A percentile compares a stretch with the other conserved stretches of the same genome.
These are phyloP conservation scores for Paratrypauchen microcephalus DNA, from an alignment of 2,797 vertebrate genomes.

Conservation along the genomic window DNA sequence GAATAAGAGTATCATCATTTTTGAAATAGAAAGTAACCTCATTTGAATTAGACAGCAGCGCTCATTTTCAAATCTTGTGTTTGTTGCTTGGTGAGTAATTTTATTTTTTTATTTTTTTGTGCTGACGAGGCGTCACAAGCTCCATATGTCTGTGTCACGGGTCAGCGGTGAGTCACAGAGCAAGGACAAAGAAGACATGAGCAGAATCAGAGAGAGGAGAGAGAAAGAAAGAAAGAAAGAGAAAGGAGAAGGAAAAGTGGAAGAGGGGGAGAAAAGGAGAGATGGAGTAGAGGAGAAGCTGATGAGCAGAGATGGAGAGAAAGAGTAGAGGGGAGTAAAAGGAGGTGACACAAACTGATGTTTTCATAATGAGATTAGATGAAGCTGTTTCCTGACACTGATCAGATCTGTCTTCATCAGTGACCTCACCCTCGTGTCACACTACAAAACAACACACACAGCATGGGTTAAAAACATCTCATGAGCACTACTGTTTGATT, in stretches of 20 bases:
- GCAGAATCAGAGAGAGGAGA: neutral
- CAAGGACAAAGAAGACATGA: slow-evolving; percentile 42
- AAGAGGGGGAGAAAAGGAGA: neutral
- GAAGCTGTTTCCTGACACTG: slow-evolving; percentile 59
- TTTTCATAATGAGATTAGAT: slow-evolving; percentile 59
- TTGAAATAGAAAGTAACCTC: too few relatives aligned
- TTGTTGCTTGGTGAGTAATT: neutral
- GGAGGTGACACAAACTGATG: neutral
- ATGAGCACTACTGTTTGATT: too few relatives aligned
- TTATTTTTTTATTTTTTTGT: neutral
- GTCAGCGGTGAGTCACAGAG: slow-evolving; percentile 52
- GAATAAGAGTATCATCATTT: too few relatives aligned
- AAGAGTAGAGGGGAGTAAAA: neutral
- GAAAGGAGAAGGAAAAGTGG: too few relatives aligned
- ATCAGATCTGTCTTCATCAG: slow-evolving; percentile 56
- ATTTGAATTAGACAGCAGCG: too few relatives aligned
- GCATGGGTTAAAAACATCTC: too few relatives aligned
- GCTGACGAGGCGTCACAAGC: neutral
- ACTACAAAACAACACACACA: too few relatives aligned
- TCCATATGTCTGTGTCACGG: slow-evolving; percentile 46
- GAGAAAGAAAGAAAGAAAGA: neutral
- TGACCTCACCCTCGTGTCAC: slow-evolving; percentile 27
- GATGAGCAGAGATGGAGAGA: too few relatives aligned
- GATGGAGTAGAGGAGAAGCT: neutral
- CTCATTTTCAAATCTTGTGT: too few relatives aligned